Conservation (phyloP, 2,797 vertebrate species). For the Anguilla obscura region DNA sequence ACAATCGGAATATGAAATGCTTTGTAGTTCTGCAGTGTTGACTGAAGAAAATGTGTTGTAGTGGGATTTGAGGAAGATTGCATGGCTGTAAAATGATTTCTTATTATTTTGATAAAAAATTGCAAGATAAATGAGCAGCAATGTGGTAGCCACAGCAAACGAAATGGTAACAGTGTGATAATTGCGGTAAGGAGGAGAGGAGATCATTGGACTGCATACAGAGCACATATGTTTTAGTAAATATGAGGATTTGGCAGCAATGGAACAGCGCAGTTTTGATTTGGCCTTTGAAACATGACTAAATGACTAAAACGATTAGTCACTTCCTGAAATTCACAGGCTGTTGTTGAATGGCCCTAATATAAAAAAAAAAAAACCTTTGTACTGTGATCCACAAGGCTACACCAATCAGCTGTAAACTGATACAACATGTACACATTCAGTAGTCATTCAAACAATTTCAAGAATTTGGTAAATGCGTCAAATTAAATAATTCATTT, state of each 20-base stretch:
- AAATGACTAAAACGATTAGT: not conserved
- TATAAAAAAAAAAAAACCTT: not conserved
- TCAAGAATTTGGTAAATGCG: too few species aligned
- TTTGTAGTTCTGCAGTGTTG: not conserved
- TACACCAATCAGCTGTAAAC: not conserved
- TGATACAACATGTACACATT: too few species aligned
- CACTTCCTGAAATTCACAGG: too few species aligned
- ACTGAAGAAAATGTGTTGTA: not conserved
- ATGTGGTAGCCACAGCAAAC: not conserved
- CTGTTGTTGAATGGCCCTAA: not conserved
- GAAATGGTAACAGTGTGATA: not conserved
- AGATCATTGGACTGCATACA: not conserved
- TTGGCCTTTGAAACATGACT: not conserved
- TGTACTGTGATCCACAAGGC: too few species aligned
- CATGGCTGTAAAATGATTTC: not conserved
- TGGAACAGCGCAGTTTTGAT: not conserved
- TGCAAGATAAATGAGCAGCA: not conserved
- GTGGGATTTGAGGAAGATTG: not conserved
- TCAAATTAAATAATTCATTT: not conserved
- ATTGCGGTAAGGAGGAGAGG: not conserved
- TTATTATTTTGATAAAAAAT: not conserved
- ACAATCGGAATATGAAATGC: not conserved
- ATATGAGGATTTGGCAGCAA: not conserved
- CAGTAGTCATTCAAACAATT: too few species aligned
- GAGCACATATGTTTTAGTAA: not conserved